Conservation (phyloP, 2,113 vertebrate species). For the Saguinus midas region DNA sequence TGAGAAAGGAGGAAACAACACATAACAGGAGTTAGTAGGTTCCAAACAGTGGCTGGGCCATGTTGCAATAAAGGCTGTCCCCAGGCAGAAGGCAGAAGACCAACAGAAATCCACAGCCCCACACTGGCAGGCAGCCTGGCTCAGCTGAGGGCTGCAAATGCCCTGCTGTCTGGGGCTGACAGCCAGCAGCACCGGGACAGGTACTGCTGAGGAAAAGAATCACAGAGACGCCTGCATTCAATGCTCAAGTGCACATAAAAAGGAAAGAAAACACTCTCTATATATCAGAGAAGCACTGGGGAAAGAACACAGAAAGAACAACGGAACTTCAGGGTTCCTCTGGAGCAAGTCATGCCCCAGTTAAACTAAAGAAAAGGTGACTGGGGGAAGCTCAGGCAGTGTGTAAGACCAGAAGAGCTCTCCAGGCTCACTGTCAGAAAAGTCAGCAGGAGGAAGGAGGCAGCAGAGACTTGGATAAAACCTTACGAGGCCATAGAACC, state of each 20-base stretch:
- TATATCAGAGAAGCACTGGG: neutral
- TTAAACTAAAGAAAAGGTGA: neutral
- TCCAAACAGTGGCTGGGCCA: neutral
- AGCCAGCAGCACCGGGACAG: neutral
- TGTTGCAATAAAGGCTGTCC: rapidly evolving
- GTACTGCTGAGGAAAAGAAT: neutral
- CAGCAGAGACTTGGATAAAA: neutral
- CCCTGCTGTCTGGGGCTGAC: neutral
- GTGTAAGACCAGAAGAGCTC: neutral
- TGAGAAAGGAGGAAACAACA: neutral
- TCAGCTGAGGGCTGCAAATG: neutral
- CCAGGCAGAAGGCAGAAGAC: neutral
- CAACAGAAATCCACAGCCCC: neutral
- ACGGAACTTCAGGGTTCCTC: neutral
- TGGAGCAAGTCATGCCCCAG: neutral
- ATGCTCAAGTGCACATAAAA: neutral
- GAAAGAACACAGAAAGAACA: neutral
- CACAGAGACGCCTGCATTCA: neutral
- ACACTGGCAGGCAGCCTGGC: neutral
- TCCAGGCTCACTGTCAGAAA: neutral
- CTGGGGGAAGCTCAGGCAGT: neutral
- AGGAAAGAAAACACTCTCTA: neutral
- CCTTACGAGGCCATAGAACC: neutral
- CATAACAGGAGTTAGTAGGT: neutral
- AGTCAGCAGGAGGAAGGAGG: neutral